phyloP scores from a whole-genome alignment of 2,113 vertebrate genomes.

The Callionymus lyra region DNA sequence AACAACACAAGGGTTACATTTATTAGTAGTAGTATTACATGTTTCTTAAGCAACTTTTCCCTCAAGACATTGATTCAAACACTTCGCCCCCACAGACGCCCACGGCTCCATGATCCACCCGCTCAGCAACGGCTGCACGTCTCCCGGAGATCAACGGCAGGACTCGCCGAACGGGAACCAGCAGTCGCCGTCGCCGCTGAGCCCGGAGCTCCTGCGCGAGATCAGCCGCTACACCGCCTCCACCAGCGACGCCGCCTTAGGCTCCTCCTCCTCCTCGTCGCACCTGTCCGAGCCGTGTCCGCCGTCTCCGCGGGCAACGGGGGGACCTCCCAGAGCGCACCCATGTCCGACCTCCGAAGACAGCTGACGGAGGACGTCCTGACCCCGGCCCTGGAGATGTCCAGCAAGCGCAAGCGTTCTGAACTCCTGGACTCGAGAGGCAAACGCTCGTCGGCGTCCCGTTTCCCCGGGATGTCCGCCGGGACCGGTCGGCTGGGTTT shows the following conservation, averaged over 20 bases:
- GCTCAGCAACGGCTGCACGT: slow-evolving; percentile 83
- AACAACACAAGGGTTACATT: too few relatives aligned
- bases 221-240: slow-evolving; percentile 80
- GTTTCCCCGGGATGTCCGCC: slow-evolving; percentile 76
- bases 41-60: too few relatives aligned
- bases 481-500: slow-evolving; percentile 74
- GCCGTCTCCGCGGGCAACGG: slow-evolving; percentile 17
- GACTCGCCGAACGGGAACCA: slow-evolving; percentile 69
- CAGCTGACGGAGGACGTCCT: slow-evolving; percentile 60
- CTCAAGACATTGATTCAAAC: too few relatives aligned
- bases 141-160: slow-evolving; percentile 67
- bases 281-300: slow-evolving; percentile 33
- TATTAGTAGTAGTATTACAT: too few relatives aligned
- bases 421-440: slow-evolving; percentile 69
- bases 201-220: slow-evolving; percentile 85
- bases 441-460: slow-evolving; percentile 69
- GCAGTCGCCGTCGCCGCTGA: slow-evolving; percentile 77
- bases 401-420: slow-evolving; percentile 77
- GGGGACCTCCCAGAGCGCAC: slow-evolving; percentile 46
- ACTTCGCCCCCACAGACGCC: slow-evolving; percentile 59
- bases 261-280: slow-evolving; percentile 32
- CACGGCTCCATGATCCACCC: slow-evolving; percentile 60
- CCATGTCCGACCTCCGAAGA: slow-evolving; percentile 41
- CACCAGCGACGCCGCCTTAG: slow-evolving; percentile 45
- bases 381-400: slow-evolving; percentile 70